Conservation (phyloP, 2,888 invertebrate genomes). For the Apamea monoglypha region DNA sequence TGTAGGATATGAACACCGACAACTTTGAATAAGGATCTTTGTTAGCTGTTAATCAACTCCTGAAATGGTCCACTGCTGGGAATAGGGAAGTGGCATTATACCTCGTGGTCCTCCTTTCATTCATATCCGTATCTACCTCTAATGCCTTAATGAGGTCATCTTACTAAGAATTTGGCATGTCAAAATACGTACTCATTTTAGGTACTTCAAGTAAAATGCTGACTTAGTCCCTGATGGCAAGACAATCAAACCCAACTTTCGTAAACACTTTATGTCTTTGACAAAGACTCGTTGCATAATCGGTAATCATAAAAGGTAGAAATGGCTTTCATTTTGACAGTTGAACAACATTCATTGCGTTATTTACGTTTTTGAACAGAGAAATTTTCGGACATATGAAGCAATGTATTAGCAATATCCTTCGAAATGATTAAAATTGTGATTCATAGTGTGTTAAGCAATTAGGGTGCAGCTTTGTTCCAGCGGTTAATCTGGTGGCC, state of each 20-base stretch:
- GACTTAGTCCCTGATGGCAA: no score
- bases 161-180: background rate
- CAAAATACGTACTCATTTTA: background rate
- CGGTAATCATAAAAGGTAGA: no score
- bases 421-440: no score
- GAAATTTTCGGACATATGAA: no score
- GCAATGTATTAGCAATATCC: no score
- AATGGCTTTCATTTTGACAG: no score
- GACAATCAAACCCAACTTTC: background rate
- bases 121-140: background rate
- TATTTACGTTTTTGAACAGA: no score
- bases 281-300: no score
- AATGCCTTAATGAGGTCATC: background rate
- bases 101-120: background rate
- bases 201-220: background rate
- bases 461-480: no score
- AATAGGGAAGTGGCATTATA: no score
- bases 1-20: constrained; percentile 30
- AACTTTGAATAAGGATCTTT: constrained; percentile 37
- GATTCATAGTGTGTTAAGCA: no score
- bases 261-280: background rate
- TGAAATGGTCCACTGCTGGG: background rate
- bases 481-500: background rate
- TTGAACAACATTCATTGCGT: no score
- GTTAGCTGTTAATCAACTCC: constrained; percentile 30